Evolutionary conservation across 2,888 invertebrate genomes (phyloP).

Genomic region (Phyllotreta cruciferae): DNA sequence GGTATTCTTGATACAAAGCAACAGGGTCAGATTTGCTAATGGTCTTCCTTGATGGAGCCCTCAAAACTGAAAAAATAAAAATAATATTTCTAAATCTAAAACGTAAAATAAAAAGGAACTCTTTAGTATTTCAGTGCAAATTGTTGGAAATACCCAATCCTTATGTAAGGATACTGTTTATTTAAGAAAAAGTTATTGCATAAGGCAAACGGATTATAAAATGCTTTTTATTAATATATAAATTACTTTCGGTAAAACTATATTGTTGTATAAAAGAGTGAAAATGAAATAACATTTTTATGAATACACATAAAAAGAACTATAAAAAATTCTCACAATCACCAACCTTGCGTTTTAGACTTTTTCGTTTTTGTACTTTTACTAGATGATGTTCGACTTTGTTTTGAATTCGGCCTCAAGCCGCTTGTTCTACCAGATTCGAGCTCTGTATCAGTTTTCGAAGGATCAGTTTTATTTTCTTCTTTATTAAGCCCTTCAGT

Average conservation of each 20-base stretch:
- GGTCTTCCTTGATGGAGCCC: conserved; percentile 55
- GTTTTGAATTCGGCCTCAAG: conserved; percentile 25
- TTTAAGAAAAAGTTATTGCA: conserved; percentile 14
- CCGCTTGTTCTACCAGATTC: conserved; percentile 25
- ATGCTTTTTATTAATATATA: neutral
- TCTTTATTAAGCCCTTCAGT: neutral
- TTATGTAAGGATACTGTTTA: neutral
- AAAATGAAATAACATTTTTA: neutral
- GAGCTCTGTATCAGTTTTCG: conserved; percentile 19
- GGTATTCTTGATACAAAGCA: conserved; percentile 77
- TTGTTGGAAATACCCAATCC: no score
- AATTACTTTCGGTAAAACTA: neutral
- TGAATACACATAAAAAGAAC: neutral
- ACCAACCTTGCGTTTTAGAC: conserved; percentile 36
- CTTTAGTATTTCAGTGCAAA: no score
- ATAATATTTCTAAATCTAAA: neutral
- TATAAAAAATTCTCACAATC: conserved; percentile 2
- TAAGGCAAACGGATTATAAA: neutral
- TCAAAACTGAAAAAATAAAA: conserved; percentile 64
- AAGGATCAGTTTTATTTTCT: conserved; percentile 14
- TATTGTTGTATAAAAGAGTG: neutral
- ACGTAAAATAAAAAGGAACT: neutral
- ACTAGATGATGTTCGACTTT: conserved; percentile 23
- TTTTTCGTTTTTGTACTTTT: conserved; percentile 26
- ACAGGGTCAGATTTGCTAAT: conserved; percentile 72